Evolutionary conservation across 2,888 invertebrate genomes (phyloP).

Genomic region (Clusia tigrina): DNA sequence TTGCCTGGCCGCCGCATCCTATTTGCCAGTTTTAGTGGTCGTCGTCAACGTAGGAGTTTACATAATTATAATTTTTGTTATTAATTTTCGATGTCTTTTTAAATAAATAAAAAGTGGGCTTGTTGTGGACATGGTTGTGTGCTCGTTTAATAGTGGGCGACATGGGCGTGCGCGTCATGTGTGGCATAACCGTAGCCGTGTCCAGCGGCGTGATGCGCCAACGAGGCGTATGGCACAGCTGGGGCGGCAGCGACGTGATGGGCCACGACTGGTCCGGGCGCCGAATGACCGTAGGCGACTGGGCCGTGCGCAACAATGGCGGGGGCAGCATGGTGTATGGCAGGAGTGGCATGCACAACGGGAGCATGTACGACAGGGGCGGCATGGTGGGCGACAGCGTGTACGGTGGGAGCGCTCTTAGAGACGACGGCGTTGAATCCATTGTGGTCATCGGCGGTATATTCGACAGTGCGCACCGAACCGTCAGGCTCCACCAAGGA

Average conservation of each 20-base stretch:
- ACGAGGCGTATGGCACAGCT: constrained; percentile 51
- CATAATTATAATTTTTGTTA: constrained; percentile 4
- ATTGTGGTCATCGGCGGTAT: constrained; percentile 64
- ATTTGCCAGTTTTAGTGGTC: constrained; percentile 27
- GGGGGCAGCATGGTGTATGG: constrained; percentile 46
- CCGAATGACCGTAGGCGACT: constrained; percentile 39
- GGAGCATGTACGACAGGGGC: constrained; percentile 55
- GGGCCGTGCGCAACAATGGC: constrained; percentile 40
- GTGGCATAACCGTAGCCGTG: constrained; percentile 57
- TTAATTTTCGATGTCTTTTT: constrained; percentile 19
- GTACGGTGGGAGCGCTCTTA: constrained; percentile 62
- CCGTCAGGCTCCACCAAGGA: constrained; percentile 65
- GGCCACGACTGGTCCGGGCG: constrained; percentile 46
- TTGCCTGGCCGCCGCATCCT: constrained; percentile 38
- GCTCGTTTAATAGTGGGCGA: constrained; percentile 59
- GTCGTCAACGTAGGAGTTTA: constrained; percentile 26
- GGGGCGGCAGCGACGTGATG: constrained; percentile 58
- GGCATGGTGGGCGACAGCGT: constrained; percentile 47
- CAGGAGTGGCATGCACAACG: constrained; percentile 48
- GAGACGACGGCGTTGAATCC: constrained; percentile 65
- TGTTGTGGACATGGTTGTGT: no score
- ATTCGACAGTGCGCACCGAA: constrained; percentile 65
- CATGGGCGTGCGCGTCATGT: constrained; percentile 55
- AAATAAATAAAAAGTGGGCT: constrained; percentile 31
- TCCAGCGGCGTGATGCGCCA: constrained; percentile 56